Evolutionary conservation across 2,113 vertebrate genomes (phyloP).

Genomic region (Hippocampus guttulatus): DNA sequence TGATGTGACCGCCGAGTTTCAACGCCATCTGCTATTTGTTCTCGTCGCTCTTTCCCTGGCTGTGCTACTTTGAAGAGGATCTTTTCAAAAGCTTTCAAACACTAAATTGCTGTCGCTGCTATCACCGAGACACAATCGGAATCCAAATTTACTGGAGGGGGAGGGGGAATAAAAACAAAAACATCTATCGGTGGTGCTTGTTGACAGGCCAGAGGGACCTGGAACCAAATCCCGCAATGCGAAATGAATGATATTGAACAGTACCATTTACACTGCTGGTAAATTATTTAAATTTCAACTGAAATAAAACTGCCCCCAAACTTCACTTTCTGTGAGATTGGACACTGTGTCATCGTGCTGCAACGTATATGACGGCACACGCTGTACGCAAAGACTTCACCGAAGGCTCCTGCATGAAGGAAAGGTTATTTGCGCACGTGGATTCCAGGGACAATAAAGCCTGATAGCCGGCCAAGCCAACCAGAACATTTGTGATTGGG

Average conservation of each 20-base stretch:
- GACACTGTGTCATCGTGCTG: too few relatives aligned
- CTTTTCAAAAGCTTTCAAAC: slow-evolving; percentile 69
- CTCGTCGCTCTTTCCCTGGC: slow-evolving; percentile 48
- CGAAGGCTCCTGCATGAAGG: slow-evolving; percentile 11
- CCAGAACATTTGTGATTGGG: slow-evolving; percentile 68
- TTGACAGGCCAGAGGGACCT: background rate
- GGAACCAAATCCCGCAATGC: background rate
- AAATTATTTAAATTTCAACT: too few relatives aligned
- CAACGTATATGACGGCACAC: too few relatives aligned
- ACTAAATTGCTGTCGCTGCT: slow-evolving; percentile 68
- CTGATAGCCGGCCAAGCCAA: slow-evolving; percentile 50
- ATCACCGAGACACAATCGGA: slow-evolving; percentile 38
- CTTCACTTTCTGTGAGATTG: too few relatives aligned
- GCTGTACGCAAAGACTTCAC: too few relatives aligned
- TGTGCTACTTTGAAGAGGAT: slow-evolving; percentile 59
- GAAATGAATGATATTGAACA: too few relatives aligned
- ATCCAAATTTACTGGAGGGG: slow-evolving; percentile 35
- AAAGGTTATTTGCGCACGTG: slow-evolving; percentile 43
- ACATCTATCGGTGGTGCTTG: background rate
- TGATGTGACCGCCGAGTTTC: slow-evolving; percentile 61
- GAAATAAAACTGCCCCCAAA: too few relatives aligned
- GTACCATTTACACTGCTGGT: too few relatives aligned
- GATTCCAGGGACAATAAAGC: slow-evolving; percentile 46
- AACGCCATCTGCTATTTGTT: slow-evolving; percentile 74
- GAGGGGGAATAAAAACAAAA: background rate